These are phyloP conservation scores for Lingula anatina DNA, from an alignment of 2,888 invertebrate species.

Conservation along the genomic window DNA sequence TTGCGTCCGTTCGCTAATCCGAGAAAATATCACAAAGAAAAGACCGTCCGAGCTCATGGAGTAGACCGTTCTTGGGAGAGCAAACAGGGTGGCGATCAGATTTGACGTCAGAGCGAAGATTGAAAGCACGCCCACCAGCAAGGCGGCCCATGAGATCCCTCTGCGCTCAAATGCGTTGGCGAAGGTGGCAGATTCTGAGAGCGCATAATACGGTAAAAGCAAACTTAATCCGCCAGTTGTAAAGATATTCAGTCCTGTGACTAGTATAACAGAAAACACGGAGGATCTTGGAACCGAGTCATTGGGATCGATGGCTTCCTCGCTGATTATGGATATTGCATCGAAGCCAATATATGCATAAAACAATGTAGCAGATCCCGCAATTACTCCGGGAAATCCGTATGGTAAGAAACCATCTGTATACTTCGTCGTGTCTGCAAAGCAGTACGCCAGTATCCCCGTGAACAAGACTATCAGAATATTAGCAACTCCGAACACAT, in stretches of 20 bases:
- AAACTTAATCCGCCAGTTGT: slow-evolving; percentile 38
- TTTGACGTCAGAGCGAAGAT: slow-evolving; percentile 45
- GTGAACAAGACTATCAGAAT: slow-evolving; percentile 48
- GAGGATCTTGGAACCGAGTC: slow-evolving; percentile 51
- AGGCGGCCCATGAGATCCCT: slow-evolving; percentile 41
- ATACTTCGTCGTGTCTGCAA: slow-evolving; percentile 80
- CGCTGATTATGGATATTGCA: slow-evolving; percentile 51
- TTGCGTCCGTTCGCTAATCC: slow-evolving; percentile 73
- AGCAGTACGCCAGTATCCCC: slow-evolving; percentile 70
- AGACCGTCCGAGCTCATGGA: slow-evolving; percentile 88
- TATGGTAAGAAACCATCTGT: slow-evolving; percentile 56
- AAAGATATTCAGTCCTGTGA: slow-evolving; percentile 38
- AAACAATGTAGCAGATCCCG: slow-evolving; percentile 52
- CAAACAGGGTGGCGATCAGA: slow-evolving; percentile 72
- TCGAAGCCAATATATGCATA: slow-evolving; percentile 54
- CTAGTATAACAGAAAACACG: slow-evolving; percentile 28
- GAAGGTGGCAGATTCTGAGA: slow-evolving; percentile 39
- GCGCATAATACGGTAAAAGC: slow-evolving; percentile 35
- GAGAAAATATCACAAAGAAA: slow-evolving; percentile 66
- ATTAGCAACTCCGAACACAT: slow-evolving; percentile 48
- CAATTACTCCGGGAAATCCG: slow-evolving; percentile 49
- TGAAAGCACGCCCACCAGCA: slow-evolving; percentile 41
- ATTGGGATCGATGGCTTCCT: slow-evolving; percentile 50
- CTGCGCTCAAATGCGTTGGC: slow-evolving; percentile 38
- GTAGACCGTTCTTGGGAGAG: slow-evolving; percentile 79